phyloP scores from a whole-genome alignment of 2,113 vertebrate species.

The Chlamydotis undulata region DNA sequence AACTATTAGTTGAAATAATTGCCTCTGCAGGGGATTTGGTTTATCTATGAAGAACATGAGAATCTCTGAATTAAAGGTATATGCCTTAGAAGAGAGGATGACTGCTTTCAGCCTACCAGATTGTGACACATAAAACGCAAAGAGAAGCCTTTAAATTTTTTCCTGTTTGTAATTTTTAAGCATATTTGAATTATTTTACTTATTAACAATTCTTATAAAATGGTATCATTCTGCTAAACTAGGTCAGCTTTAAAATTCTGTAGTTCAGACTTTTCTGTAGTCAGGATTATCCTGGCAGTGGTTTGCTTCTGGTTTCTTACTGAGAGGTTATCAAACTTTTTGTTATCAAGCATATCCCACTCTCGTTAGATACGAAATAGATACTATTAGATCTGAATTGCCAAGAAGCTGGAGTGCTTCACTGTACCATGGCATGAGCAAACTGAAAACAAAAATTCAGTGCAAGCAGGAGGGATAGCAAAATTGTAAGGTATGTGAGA shows the following conservation, averaged over 20 bases:
- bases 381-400: background rate
- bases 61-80: background rate
- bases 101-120: background rate
- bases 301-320: background rate
- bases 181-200: background rate
- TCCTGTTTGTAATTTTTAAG: background rate
- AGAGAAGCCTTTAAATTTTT: background rate
- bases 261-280: background rate
- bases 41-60: background rate
- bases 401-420: background rate
- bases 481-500: background rate
- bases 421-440: background rate
- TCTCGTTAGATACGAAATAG: background rate
- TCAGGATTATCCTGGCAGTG: background rate
- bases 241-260: background rate
- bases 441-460: background rate
- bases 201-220: background rate
- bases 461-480: background rate
- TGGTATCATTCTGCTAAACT: background rate
- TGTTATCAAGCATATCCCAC: background rate
- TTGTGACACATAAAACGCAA: background rate
- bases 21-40: background rate
- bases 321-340: background rate
- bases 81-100: background rate
- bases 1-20: slow-evolving; percentile 31